Evolutionary conservation across 2,797 vertebrate species (phyloP).

Genomic region (Falco rusticolus): DNA sequence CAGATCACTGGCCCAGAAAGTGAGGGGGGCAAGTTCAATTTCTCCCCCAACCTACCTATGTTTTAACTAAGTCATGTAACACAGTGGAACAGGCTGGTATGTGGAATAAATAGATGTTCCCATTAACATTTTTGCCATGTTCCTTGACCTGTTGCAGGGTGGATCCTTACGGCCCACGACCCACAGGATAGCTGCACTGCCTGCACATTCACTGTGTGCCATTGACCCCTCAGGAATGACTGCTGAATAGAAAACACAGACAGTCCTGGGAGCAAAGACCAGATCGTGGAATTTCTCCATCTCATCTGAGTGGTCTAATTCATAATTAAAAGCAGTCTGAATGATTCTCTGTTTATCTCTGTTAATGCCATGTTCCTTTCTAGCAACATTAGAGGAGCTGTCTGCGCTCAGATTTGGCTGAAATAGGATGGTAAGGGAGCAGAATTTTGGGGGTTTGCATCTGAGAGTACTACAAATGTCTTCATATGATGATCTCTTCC

Average conservation of each 20-base stretch:
- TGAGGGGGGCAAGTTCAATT: background rate
- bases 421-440: background rate
- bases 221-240: background rate
- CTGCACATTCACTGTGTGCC: background rate
- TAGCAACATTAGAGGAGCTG: background rate
- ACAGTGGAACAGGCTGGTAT: background rate
- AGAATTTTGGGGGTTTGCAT: background rate
- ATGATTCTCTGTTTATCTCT: background rate
- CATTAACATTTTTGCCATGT: background rate
- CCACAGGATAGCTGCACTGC: background rate
- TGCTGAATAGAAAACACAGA: background rate
- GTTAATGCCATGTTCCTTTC: background rate
- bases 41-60: rapidly evolving
- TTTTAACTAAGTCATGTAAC: background rate
- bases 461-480: background rate
- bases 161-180: background rate
- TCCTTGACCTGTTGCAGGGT: background rate
- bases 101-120: background rate
- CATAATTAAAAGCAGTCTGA: background rate
- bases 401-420: background rate
- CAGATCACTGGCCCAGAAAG: background rate
- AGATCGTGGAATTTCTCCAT: background rate
- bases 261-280: background rate
- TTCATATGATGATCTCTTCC: background rate
- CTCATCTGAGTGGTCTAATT: background rate